Base-by-base conservation (phyloP, 2,797 vertebrate species). In the Melopsittacus undulatus region DNA sequence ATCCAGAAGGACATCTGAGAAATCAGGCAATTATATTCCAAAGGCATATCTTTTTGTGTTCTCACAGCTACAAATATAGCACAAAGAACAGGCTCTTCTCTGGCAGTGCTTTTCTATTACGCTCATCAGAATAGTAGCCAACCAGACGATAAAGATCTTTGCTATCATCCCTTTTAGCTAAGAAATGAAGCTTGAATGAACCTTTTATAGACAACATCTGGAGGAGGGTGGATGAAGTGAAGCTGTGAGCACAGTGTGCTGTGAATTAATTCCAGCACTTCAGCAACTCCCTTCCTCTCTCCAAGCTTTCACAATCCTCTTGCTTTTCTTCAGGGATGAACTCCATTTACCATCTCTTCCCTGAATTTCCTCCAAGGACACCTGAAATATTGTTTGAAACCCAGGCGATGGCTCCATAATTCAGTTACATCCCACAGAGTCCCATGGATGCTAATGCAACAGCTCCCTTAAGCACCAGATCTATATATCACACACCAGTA, bases 1-100 rank as follows among this genome's bases (percentile, higher is more conserved):
- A 51, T 90, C 73, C 94, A 96, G 94, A 59, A 94, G 77, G 92
- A 94, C 87, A 94, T 94, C 94, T 90, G 92, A 97, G 87, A 92
- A 96, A 96, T 94, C 76, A 90, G 87, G 85, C 85, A 92, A 89
- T 94, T 95, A 90, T 89, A 88, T 83, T 90, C 87, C 87, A 73
- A 95, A 91, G 87, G 85, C 95, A 79, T 86, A 90, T 74, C 94
- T 97, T 94, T 90, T 95, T 82, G 87, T 96, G 83, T 83, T 96
- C 94, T 96, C 92, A 96, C 80, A 94, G 95, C 80, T 95, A 92
- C 92, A 95, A 95, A 95, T 94, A 96, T 87, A 97, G 95, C 77
- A 90, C 84, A 83, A 36, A 84, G 95, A 91, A 94, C 94, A 96
- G 49, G 66, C 84, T 94, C 85, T 95, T 82, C 94, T 70, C 87